A percentile compares a stretch with the other conserved stretches of the same genome.
Evolutionary conservation across 2,888 invertebrate genomes (phyloP).

Genomic region (Polyommatus icarus): DNA sequence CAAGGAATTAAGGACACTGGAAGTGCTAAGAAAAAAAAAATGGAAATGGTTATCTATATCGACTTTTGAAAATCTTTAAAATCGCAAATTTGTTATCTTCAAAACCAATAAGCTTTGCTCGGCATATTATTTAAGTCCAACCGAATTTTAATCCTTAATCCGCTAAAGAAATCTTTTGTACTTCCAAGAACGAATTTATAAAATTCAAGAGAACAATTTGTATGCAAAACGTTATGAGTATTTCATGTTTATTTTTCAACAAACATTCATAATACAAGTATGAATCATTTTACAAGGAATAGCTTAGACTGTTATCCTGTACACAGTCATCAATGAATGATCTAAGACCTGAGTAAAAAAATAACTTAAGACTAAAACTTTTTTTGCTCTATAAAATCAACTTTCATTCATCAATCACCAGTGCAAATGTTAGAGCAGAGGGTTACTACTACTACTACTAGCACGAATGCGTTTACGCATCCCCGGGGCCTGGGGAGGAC

Average conservation of each 20-base stretch:
- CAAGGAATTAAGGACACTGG: constrained; percentile 34
- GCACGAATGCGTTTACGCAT: too few relatives aligned
- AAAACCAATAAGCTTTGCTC: neutral
- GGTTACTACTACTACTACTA: too few relatives aligned
- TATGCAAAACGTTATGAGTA: neutral
- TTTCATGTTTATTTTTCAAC: neutral
- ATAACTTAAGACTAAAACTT: too few relatives aligned
- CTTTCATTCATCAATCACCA: too few relatives aligned
- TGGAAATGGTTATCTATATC: neutral
- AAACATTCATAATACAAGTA: neutral
- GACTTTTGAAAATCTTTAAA: neutral
- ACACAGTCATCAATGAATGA: neutral
- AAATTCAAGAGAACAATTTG: neutral
- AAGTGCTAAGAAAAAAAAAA: constrained; percentile 31
- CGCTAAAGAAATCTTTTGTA: neutral
- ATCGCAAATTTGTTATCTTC: neutral
- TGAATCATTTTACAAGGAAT: neutral
- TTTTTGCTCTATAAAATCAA: too few relatives aligned
- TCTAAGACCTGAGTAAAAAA: too few relatives aligned
- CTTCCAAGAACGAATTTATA: constrained; percentile 15
- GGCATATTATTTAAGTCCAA: neutral
- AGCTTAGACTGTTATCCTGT: neutral
- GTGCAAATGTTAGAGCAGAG: too few relatives aligned
- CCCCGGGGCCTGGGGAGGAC: too few relatives aligned
- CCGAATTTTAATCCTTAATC: neutral